These are phyloP conservation scores for Myopa tessellatipennis DNA, from an alignment of 2,888 invertebrate species.

Conservation along the genomic window DNA sequence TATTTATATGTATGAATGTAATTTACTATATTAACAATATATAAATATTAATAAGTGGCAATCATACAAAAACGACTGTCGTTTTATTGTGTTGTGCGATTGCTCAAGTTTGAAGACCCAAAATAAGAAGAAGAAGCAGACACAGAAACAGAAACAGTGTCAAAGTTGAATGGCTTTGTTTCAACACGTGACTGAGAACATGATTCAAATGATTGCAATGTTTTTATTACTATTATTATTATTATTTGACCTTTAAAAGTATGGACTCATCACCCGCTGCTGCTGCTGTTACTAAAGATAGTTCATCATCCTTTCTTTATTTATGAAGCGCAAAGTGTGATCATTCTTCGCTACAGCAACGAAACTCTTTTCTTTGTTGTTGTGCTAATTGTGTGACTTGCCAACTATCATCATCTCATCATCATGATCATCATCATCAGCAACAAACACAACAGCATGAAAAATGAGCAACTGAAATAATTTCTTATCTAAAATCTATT, in stretches of 20 bases:
- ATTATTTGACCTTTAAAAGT: neutral
- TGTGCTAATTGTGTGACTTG: conserved; percentile 13
- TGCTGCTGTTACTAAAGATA: neutral
- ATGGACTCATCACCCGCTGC: neutral
- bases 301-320: conserved; percentile 20
- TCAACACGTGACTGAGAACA: too few species aligned
- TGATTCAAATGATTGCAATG: too few species aligned
- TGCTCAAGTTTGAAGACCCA: too few species aligned
- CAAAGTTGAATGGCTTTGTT: conserved; percentile 34
- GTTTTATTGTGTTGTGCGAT: too few species aligned
- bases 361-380: too few species aligned
- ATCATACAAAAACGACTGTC: too few species aligned
- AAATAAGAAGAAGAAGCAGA: too few species aligned
- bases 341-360: neutral
- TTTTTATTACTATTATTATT: neutral
- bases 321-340: neutral
- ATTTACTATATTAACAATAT: too few species aligned
- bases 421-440: too few species aligned
- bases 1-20: too few species aligned
- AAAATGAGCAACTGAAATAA: neutral
- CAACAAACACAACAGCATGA: neutral
- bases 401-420: neutral
- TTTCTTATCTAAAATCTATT: neutral
- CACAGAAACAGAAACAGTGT: conserved; percentile 21
- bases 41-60: too few species aligned